phyloP scores from a whole-genome alignment of 2,797 vertebrate species.

The Sebastes oblongus region DNA sequence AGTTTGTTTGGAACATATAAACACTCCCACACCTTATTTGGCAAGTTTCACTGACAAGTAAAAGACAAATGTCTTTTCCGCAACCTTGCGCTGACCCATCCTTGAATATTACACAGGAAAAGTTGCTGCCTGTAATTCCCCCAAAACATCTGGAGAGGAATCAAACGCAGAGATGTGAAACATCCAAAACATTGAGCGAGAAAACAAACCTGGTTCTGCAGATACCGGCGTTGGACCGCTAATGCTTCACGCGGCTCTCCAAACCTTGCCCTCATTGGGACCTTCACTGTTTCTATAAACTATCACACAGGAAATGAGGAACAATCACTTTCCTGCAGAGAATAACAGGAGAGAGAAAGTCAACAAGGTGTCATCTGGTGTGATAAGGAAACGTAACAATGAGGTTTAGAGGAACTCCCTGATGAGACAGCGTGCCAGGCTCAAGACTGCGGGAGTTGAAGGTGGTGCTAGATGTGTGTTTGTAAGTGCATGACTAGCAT shows the following conservation, averaged over 20 bases:
- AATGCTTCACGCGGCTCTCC: constrained; percentile 33
- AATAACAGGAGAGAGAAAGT: constrained; percentile 69
- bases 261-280: constrained; percentile 55
- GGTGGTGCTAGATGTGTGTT: background rate
- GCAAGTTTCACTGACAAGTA: constrained; percentile 1
- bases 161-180: constrained; percentile 48
- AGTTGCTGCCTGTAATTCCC: constrained; percentile 14
- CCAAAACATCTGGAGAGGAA: constrained; percentile 38
- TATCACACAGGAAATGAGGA: constrained; percentile 65
- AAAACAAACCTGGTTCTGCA: constrained; percentile 55
- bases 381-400: constrained; percentile 75
- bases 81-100: constrained; percentile 32
- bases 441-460: constrained; percentile 30
- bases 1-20: constrained; percentile 33
- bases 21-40: constrained; percentile 34
- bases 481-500: background rate
- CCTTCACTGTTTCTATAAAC: constrained; percentile 62
- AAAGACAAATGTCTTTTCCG: constrained; percentile 23
- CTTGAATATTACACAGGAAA: constrained; percentile 35
- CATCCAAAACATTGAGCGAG: constrained; percentile 46
- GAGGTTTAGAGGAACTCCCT: constrained; percentile 69
- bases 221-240: background rate
- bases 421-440: constrained; percentile 44
- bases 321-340: constrained; percentile 65
- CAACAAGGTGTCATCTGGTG: constrained; percentile 76